These are phyloP conservation scores for Parazoanthus swiftii DNA, from an alignment of 92 coral and sea anemone species.

Conservation along the genomic window DNA sequence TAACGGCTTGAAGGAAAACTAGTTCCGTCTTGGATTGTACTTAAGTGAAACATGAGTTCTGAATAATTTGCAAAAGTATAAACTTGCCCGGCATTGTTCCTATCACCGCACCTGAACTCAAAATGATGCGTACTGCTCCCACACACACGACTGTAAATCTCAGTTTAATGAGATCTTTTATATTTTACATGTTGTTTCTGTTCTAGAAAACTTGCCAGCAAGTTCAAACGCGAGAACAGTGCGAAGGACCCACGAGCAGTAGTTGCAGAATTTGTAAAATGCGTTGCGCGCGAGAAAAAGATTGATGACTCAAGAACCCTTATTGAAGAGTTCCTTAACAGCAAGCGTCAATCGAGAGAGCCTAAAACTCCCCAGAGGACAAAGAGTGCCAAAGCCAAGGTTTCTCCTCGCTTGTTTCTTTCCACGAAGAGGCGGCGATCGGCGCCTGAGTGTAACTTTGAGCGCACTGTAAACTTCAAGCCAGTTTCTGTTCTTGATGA, in stretches of 20 bases:
- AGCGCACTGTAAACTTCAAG: not conserved
- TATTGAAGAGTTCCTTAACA: conserved; percentile 68
- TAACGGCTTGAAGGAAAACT: too few species aligned
- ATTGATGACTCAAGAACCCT: conserved; percentile 64
- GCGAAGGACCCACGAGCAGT: conserved; percentile 55
- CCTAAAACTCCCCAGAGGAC: not conserved
- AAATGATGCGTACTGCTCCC: too few species aligned
- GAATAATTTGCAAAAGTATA: too few species aligned
- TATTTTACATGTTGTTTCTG: not conserved
- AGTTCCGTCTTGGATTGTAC: too few species aligned
- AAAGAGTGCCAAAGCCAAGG: not conserved
- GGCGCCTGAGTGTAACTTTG: not conserved
- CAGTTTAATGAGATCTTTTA: too few species aligned
- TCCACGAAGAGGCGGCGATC: conserved; percentile 10
- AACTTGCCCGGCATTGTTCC: too few species aligned
- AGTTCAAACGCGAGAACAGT: conserved; percentile 53
- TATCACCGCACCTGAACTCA: too few species aligned
- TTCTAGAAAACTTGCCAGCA: conserved; percentile 53
- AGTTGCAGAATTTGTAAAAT: conserved; percentile 54
- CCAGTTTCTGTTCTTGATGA: conserved; percentile 21
- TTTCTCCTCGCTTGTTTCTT: not conserved
- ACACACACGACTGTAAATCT: too few species aligned
- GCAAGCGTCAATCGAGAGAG: conserved; percentile 30
- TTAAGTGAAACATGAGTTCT: too few species aligned
- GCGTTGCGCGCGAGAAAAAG: conserved; percentile 48